These are phyloP conservation scores for Cebidichthys violaceus DNA, from an alignment of 2,113 vertebrate genomes.

Conservation along the genomic window DNA sequence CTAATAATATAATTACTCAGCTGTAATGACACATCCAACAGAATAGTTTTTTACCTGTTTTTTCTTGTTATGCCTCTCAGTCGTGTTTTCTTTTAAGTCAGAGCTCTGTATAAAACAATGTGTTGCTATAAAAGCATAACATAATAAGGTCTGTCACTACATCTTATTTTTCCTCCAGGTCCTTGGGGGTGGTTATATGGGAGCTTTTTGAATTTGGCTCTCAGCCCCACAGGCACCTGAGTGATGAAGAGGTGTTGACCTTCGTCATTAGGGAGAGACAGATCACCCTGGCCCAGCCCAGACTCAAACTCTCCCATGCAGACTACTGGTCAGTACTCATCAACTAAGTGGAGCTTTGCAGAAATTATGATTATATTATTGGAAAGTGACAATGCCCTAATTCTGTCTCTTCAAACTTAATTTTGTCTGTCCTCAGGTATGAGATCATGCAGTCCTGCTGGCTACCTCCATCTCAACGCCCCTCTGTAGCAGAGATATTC, in stretches of 20 bases:
- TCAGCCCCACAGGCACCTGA: slow-evolving; percentile 93
- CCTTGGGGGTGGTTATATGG: slow-evolving; percentile 94
- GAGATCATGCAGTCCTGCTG: slow-evolving; percentile 96
- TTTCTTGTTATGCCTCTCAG: not conserved
- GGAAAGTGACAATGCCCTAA: not conserved
- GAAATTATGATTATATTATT: slow-evolving; percentile 1
- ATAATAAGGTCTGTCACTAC: slow-evolving; percentile 25
- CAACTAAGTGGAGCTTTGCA: not conserved
- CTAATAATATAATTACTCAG: not conserved
- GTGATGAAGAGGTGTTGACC: slow-evolving; percentile 92
- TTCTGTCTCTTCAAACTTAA: slow-evolving; percentile 22
- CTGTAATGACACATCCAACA: not conserved
- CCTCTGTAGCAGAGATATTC: slow-evolving; percentile 89
- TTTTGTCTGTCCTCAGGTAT: slow-evolving; percentile 84
- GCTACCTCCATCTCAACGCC: slow-evolving; percentile 89
- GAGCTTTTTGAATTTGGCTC: slow-evolving; percentile 94
- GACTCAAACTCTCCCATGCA: slow-evolving; percentile 90
- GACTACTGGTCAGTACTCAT: slow-evolving; percentile 90
- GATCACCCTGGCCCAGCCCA: slow-evolving; percentile 90
- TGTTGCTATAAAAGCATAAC: slow-evolving; percentile 24
- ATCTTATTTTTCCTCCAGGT: slow-evolving; percentile 80
- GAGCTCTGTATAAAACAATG: slow-evolving; percentile 11
- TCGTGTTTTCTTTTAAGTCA: not conserved
- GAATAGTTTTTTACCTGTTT: not conserved
- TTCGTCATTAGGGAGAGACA: slow-evolving; percentile 92